Evolutionary conservation across 2,113 vertebrate species (phyloP), one percentile per base, ranked within the genome.

Genomic region (Aphyosemion australe): DNA sequence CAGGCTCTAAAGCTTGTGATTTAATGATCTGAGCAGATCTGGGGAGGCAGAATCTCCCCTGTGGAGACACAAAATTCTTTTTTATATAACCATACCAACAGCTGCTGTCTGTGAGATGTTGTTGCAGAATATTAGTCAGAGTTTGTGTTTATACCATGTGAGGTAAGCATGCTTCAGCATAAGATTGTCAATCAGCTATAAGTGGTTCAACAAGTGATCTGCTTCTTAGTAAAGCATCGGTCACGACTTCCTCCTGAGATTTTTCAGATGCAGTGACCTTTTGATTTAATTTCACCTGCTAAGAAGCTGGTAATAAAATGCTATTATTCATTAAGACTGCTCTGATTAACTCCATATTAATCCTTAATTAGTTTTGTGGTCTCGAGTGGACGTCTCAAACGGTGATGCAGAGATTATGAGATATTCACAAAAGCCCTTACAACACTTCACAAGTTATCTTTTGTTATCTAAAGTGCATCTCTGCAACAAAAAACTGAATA

Each of bases 181-280:
- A 31, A 63, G 41, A 82, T 50, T 50, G n/a, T 82, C 65, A 78
- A 52, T 61, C 7, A 50, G 13, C 64, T 47, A 60, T 73, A 61
- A 62, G 70, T 71, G 67, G n/a, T 54, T 19, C 16, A 32, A 16
- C 39, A 52, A 48, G 57, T 39, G 4, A 77, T 72, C 18, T 56
- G 68, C 65, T 76, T 82, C 74, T 78, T 59, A 82, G 77, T 79
- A 74, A 60, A 65, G 41, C 9, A 37, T 32, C 10, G 58, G 45
- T 41, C 20, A 14, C 47, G 45, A 66, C 55, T 42, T 50, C 58
- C 59, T 61, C n/a, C 11, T 47, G 49, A 53, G 26, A 65, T 43
- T 16, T 46, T 61, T 53, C 18, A 58, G 37, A 68, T 42, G 43
- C 16, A 0, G 0, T 73, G 61, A 76, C 62, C 78, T 83, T 78